Conservation (phyloP, 2,113 vertebrate genomes). For the Atrichornis clamosus region DNA sequence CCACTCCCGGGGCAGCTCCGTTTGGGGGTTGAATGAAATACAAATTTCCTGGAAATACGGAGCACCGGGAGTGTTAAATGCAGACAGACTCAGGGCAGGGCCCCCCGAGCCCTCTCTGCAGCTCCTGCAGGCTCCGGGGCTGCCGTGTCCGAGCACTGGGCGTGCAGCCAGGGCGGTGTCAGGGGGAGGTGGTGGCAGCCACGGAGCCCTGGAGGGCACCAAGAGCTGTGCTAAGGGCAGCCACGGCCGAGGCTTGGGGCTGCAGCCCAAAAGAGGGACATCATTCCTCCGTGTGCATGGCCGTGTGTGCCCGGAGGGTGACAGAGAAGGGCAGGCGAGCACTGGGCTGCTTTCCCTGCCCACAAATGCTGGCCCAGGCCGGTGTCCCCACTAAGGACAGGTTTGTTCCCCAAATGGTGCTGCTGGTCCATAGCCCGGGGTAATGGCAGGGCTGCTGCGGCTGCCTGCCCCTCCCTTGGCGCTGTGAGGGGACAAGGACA, state of each 20-base stretch:
- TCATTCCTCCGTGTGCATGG: background rate
- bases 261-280: background rate
- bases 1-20: background rate
- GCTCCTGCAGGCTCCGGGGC: background rate
- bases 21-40: background rate
- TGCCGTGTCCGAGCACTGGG: background rate
- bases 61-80: background rate
- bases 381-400: background rate
- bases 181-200: background rate
- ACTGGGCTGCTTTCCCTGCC: background rate
- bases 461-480: background rate
- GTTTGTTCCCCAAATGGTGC: accelerated
- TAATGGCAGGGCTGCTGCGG: background rate
- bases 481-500: background rate
- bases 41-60: background rate
- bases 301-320: background rate
- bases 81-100: background rate
- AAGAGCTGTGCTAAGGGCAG: background rate
- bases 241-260: background rate
- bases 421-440: background rate
- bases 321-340: accelerated
- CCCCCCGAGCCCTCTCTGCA: background rate
- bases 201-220: background rate
- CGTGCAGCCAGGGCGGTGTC: accelerated
- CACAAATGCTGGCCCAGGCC: background rate